Percentiles rank a stretch among this genome's conserved stretches.
These are phyloP conservation scores for Tribolium freemani DNA, from an alignment of 2,888 invertebrate species.

Conservation along the genomic window DNA sequence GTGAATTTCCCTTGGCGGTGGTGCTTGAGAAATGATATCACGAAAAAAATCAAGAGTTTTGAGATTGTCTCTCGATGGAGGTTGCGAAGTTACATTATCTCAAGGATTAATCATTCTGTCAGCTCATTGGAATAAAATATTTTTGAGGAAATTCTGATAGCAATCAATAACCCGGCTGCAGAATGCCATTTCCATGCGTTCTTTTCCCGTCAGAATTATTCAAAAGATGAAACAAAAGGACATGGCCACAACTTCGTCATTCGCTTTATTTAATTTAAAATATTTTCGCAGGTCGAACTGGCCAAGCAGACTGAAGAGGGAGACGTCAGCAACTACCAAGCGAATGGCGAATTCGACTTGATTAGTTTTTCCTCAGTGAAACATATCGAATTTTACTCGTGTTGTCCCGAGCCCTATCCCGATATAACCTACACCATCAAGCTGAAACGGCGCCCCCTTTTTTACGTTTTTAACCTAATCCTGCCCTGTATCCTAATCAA, in stretches of 20 bases:
- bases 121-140: slow-evolving; percentile 1
- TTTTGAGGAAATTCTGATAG: not conserved
- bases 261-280: not conserved
- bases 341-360: slow-evolving; percentile 92
- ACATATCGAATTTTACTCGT: slow-evolving; percentile 83
- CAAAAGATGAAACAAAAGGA: no score
- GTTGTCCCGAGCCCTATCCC: slow-evolving; percentile 86
- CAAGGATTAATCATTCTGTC: slow-evolving; percentile 9
- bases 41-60: not conserved
- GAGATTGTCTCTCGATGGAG: not conserved
- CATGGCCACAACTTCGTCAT: not conserved
- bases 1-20: not conserved
- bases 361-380: slow-evolving; percentile 81
- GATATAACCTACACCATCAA: slow-evolving; percentile 87
- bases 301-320: slow-evolving; percentile 85
- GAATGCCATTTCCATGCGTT: not conserved
- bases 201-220: not conserved
- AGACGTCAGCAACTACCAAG: slow-evolving; percentile 89
- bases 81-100: not conserved
- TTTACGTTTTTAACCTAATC: slow-evolving; percentile 89
- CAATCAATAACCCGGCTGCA: not conserved
- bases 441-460: slow-evolving; percentile 82
- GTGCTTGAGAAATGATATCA: not conserved
- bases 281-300: slow-evolving; percentile 75
- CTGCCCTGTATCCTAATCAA: slow-evolving; percentile 88